Conservation (phyloP, 2,888 invertebrate genomes). For the Tiphia femorata region DNA sequence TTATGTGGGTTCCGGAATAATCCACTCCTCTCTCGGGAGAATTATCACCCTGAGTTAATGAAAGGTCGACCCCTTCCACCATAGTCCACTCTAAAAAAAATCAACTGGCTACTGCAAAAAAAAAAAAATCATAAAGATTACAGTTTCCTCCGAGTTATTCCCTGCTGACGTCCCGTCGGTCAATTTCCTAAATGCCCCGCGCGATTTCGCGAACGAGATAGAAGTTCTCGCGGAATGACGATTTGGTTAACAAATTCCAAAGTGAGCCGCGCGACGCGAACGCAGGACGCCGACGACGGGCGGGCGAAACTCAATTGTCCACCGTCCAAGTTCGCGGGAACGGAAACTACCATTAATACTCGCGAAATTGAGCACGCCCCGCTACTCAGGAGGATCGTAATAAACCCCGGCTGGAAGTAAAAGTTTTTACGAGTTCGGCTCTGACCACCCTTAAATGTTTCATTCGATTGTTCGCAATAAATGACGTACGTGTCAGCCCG, state of each 20-base stretch:
- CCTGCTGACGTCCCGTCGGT: too few species aligned
- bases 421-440: constrained; percentile 2
- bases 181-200: too few species aligned
- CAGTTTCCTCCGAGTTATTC: too few species aligned
- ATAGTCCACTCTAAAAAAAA: too few species aligned
- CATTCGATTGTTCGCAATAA: neutral
- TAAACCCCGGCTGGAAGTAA: neutral
- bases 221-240: neutral
- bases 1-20: too few species aligned
- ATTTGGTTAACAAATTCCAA: constrained; percentile 1
- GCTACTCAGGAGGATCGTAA: neutral
- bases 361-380: neutral
- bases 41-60: too few species aligned
- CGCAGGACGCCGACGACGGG: neutral
- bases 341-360: constrained; percentile 6
- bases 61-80: too few species aligned
- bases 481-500: constrained; percentile 1
- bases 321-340: neutral
- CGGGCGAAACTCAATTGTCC: constrained; percentile 1
- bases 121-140: too few species aligned
- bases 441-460: neutral
- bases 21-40: too few species aligned
- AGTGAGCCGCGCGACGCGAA: neutral
- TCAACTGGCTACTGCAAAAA: too few species aligned
- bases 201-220: too few species aligned